Base-by-base conservation (phyloP, 2,113 vertebrate species). In the Raja brachyura region DNA sequence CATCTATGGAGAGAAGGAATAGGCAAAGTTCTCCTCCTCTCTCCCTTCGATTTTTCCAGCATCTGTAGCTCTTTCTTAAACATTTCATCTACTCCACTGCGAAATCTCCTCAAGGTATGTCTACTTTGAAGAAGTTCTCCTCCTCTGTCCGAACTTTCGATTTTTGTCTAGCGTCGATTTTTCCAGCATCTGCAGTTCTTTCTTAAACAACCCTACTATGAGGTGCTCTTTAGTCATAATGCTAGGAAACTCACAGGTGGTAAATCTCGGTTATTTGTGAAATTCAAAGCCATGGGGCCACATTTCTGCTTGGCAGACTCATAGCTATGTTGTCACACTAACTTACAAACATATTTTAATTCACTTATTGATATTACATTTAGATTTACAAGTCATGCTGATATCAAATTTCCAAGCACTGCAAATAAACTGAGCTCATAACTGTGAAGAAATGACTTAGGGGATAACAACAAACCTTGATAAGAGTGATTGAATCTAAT, bases 341-440 rank as follows among this genome's bases (percentile, higher is more conserved):
- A 93, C 25, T 94, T 95, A 95, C 94, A 94, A 95, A 83, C 14
- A 93, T 70, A 63, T 20, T 93, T 68, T 25, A 70, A 78, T 81
- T 13, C 66, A 28, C 56, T 48, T 39, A 48, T 11, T 16, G 56
- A 66, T 85, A 20, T n/a, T 66, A 66, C 54, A 73, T 81, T 96
- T 96, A 95, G 94, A 33, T 94, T 93, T 95, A 94, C 11, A 94
- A 95, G 94, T 95, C 95, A 95, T 95, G 95, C 95, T 95, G 95
- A 96, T 96, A 96, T 97, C 96, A 95, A 93, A 95, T 97, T 96
- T 96, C 95, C 94, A 95, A 95, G 93, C 93, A 93, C 94, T 94
- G 95, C 95, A 96, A 95, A 56, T 94, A 95, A 96, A 95, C 93
- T 93, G 22, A 73, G 2, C 33, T 11, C 33, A 11, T 39, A 66